These are phyloP conservation scores for Lethenteron reissneri DNA, from an alignment of 2,113 vertebrate species.

Conservation along the genomic window DNA sequence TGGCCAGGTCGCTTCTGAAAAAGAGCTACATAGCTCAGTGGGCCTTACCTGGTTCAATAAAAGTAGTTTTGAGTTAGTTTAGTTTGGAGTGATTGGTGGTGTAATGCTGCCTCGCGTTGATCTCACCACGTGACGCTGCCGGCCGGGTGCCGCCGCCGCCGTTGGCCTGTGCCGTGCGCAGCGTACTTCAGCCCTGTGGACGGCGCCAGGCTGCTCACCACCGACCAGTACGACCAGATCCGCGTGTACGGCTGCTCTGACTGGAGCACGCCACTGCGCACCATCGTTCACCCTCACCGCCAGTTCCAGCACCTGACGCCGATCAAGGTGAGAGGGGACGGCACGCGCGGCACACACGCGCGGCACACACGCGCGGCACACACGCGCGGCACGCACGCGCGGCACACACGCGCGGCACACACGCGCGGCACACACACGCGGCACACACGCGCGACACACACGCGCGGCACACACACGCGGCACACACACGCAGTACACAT, in stretches of 20 bases:
- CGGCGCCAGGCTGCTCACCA: constrained; percentile 54
- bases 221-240: constrained; percentile 63
- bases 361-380: too few species aligned
- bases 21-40: too few species aligned
- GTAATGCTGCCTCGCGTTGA: too few species aligned
- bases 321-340: constrained; percentile 42
- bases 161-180: constrained; percentile 13
- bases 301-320: constrained; percentile 80
- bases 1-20: too few species aligned
- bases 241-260: constrained; percentile 50
- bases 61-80: too few species aligned
- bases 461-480: not conserved
- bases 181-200: constrained; percentile 58
- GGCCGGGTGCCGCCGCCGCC: not conserved
- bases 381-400: too few species aligned
- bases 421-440: not conserved
- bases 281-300: constrained; percentile 61
- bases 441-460: accelerated
- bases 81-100: too few species aligned
- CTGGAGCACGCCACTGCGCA: constrained; percentile 45
- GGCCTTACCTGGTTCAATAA: too few species aligned
- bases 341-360: not conserved
- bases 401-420: too few species aligned
- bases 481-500: not conserved
- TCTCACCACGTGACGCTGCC: too few species aligned